Evolutionary conservation across 2,113 vertebrate species (phyloP).

Genomic region (Leuciscus idus): DNA sequence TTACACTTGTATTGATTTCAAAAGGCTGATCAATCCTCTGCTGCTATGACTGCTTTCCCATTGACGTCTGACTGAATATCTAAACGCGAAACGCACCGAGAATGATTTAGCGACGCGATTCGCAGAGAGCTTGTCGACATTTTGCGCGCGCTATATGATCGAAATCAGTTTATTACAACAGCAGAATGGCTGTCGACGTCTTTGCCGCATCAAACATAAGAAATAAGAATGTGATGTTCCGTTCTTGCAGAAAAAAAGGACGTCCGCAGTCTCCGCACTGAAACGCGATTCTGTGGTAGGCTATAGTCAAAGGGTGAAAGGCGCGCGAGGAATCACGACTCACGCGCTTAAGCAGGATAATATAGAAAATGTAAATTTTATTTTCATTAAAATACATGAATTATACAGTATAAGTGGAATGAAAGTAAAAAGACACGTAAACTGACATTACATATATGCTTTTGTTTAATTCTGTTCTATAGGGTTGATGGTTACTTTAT

Average conservation of each 20-base stretch:
- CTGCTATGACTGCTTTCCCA: background rate
- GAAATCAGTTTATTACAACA: background rate
- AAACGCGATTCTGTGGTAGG: background rate
- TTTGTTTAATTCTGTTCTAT: background rate
- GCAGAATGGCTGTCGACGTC: background rate
- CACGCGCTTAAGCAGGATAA: background rate
- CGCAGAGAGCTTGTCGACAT: background rate
- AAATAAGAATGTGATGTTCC: background rate
- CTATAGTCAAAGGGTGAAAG: background rate
- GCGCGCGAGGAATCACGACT: slow-evolving; percentile 9
- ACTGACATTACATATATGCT: background rate
- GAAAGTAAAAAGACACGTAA: background rate
- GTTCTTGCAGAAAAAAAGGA: background rate
- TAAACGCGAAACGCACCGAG: background rate
- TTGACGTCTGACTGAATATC: slow-evolving; percentile 20
- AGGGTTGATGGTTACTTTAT: too few species aligned
- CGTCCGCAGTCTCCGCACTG: background rate
- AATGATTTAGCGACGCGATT: background rate
- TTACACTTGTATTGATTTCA: slow-evolving; percentile 18
- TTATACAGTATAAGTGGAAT: background rate
- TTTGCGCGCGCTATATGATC: background rate
- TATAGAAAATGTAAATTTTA: background rate
- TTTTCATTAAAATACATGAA: background rate
- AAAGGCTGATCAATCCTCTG: background rate
- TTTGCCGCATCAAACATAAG: background rate